phyloP scores from a whole-genome alignment of 2,113 vertebrate species.

The Crotalus viridis region DNA sequence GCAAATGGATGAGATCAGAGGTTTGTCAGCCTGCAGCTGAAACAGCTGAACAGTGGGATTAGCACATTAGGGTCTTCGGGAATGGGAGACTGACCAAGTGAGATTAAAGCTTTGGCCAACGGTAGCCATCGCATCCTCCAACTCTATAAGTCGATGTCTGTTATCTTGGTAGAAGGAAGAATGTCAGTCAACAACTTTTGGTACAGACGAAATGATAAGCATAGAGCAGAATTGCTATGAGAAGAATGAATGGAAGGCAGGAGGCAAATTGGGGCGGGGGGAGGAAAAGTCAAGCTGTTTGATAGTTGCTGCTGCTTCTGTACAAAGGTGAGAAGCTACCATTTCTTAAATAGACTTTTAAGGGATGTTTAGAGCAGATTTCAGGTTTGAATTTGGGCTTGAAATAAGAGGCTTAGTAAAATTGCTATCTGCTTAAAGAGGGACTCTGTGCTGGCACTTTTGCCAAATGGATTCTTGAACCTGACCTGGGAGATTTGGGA shows the following conservation, averaged over 20 bases:
- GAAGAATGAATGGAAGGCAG: background rate
- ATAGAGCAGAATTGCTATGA: background rate
- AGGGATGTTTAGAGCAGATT: background rate
- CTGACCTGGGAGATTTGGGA: background rate
- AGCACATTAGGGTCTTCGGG: slow-evolving; percentile 38
- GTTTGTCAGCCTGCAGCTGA: slow-evolving; percentile 21
- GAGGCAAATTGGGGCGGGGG: background rate
- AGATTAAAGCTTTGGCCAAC: slow-evolving; percentile 18
- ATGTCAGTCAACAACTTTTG: slow-evolving; percentile 1
- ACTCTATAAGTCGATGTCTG: background rate
- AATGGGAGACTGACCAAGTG: background rate
- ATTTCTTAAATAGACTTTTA: background rate
- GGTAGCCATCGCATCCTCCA: background rate
- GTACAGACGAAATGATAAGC: background rate
- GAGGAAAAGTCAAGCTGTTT: background rate
- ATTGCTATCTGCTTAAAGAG: background rate
- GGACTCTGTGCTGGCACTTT: background rate
- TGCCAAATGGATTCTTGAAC: background rate
- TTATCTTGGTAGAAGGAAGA: background rate
- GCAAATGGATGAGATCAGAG: slow-evolving; percentile 41
- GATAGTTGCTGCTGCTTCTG: background rate
- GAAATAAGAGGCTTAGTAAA: background rate
- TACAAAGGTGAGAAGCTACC: background rate
- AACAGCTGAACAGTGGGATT: slow-evolving; percentile 32
- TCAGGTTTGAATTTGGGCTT: background rate